Evolutionary conservation across 1,140 invertebrate genomes (phyloP).

Genomic region (Drosophila triauraria): DNA sequence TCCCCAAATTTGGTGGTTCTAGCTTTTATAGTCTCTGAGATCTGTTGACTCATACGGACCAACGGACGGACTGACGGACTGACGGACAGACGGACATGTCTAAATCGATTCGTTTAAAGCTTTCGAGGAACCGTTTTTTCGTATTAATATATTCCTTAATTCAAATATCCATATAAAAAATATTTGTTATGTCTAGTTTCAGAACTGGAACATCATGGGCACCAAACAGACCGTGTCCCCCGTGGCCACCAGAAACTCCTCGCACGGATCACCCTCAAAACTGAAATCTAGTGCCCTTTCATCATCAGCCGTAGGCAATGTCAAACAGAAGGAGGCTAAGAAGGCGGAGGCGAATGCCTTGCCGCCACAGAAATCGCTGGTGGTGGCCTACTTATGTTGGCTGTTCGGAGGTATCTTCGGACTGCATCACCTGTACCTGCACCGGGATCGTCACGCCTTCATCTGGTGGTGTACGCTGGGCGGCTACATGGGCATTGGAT

Average conservation of each 20-base stretch:
- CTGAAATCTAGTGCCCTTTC: not conserved
- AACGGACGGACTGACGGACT: too few species aligned
- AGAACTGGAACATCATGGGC: constrained; percentile 48
- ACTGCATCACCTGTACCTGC: constrained; percentile 95
- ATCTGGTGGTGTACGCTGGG: constrained; percentile 94
- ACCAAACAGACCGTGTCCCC: constrained; percentile 53
- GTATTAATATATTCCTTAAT: not conserved
- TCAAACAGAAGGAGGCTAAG: constrained; percentile 5
- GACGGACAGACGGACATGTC: too few species aligned
- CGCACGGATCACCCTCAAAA: constrained; percentile 2
- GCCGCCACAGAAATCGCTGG: constrained; percentile 88
- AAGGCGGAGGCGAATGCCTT: constrained; percentile 48
- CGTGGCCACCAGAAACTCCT: not conserved
- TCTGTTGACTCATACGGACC: too few species aligned
- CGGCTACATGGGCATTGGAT: constrained; percentile 94
- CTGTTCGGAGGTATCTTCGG: constrained; percentile 94
- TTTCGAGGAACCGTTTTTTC: not conserved
- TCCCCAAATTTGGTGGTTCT: too few species aligned
- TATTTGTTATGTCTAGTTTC: constrained; percentile 10
- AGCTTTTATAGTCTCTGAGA: too few species aligned
- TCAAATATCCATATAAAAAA: too few species aligned
- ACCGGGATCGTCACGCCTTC: constrained; percentile 95
- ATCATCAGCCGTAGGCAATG: not conserved
- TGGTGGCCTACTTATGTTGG: constrained; percentile 93
- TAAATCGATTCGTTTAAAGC: too few species aligned